A percentile compares a stretch with the other conserved stretches of the same genome.
Conservation (phyloP, 2,113 vertebrate species). For the Sigmodon hispidus region DNA sequence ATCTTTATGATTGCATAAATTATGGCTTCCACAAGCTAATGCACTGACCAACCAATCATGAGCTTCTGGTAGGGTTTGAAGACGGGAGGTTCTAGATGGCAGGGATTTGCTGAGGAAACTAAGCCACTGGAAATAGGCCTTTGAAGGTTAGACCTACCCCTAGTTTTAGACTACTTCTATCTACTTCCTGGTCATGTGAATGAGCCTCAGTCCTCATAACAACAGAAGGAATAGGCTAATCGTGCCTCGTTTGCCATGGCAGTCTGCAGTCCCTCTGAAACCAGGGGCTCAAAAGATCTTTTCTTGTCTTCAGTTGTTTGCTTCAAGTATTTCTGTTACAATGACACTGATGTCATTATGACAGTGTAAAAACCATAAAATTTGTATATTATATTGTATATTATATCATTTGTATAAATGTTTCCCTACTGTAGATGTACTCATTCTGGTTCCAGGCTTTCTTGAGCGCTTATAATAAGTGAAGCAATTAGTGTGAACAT, state of each 20-base stretch:
- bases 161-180: not conserved
- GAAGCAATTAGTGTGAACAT: not conserved
- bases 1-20: not conserved
- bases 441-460: not conserved
- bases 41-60: not conserved
- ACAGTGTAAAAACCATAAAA: not conserved
- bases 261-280: not conserved
- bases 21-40: not conserved
- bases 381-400: too few species aligned
- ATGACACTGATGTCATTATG: not conserved
- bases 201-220: not conserved
- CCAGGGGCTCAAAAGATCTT: not conserved
- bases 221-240: not conserved
- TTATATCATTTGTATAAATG: not conserved
- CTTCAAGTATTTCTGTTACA: not conserved
- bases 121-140: not conserved
- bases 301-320: not conserved
- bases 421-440: constrained; percentile 15
- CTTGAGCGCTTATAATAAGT: not conserved
- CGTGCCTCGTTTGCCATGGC: not conserved
- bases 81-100: not conserved
- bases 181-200: not conserved
- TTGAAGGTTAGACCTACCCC: not conserved
- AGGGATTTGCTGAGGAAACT: not conserved
- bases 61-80: not conserved